Evolutionary conservation across 2,888 invertebrate species (phyloP).

Genomic region (Phymatocera aterrima): DNA sequence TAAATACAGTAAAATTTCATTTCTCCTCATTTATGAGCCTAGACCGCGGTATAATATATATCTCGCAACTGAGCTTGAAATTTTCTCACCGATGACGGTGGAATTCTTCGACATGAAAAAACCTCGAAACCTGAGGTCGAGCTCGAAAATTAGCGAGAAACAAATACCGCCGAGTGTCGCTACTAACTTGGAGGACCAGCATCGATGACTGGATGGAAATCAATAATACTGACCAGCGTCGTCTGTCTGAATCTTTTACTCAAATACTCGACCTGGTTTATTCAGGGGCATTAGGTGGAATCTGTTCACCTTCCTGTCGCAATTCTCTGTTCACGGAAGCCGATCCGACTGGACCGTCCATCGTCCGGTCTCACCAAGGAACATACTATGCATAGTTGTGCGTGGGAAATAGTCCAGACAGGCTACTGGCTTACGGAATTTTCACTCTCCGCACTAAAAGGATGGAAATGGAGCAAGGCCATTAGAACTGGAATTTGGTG

Average conservation of each 20-base stretch:
- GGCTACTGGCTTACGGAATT: too few relatives aligned
- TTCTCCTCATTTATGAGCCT: too few relatives aligned
- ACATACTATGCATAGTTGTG: neutral
- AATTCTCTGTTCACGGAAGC: neutral
- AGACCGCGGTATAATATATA: too few relatives aligned
- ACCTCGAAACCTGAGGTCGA: too few relatives aligned
- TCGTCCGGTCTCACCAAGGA: neutral
- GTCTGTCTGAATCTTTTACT: neutral
- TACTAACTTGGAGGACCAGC: too few relatives aligned
- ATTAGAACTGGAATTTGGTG: neutral
- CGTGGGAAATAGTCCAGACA: neutral
- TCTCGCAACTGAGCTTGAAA: too few relatives aligned
- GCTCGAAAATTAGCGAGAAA: too few relatives aligned
- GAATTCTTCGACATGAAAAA: too few relatives aligned
- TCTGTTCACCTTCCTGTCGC: neutral
- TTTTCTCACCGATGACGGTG: too few relatives aligned
- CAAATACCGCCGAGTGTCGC: too few relatives aligned
- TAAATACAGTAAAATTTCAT: too few relatives aligned
- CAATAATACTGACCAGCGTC: neutral
- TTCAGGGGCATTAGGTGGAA: neutral
- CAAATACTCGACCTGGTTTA: neutral
- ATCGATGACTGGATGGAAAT: neutral
- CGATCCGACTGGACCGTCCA: neutral
- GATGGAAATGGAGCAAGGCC: neutral
- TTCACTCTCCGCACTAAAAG: neutral